Conservation (phyloP, 1,140 invertebrate genomes). For the Chrysopa pallens region DNA sequence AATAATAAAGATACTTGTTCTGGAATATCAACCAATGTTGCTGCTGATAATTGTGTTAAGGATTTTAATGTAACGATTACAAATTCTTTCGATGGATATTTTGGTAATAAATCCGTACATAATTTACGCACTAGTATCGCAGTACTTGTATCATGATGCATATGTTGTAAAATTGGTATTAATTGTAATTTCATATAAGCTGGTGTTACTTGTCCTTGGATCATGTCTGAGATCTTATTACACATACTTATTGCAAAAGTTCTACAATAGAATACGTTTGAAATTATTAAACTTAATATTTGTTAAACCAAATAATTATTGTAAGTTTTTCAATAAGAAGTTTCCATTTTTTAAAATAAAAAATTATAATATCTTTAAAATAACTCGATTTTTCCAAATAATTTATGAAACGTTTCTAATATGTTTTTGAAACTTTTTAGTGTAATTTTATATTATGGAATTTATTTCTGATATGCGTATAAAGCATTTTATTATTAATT, state of each 20-base stretch:
- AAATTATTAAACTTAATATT: not conserved
- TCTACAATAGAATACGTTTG: conserved; percentile 31
- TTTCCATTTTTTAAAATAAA: not conserved
- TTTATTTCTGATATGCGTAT: too few species aligned
- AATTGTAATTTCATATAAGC: conserved; percentile 80
- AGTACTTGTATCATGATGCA: conserved; percentile 80
- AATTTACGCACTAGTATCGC: conserved; percentile 64
- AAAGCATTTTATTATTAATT: too few species aligned
- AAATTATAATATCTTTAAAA: too few species aligned
- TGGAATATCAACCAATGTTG: conserved; percentile 80
- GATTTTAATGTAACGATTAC: conserved; percentile 73
- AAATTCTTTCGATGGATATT: conserved; percentile 78
- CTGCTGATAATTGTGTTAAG: conserved; percentile 68
- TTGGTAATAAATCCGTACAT: conserved; percentile 64
- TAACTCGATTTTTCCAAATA: too few species aligned
- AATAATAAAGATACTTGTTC: conserved; percentile 54
- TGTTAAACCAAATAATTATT: too few species aligned
- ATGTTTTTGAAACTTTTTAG: too few species aligned
- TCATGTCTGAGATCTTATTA: conserved; percentile 89
- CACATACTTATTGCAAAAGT: conserved; percentile 93
- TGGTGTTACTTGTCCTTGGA: conserved; percentile 77
- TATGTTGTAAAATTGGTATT: conserved; percentile 80
- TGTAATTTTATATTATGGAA: too few species aligned
- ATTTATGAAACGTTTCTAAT: too few species aligned
- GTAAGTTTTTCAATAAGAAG: not conserved